Conservation (phyloP, 2,113 vertebrate species). For the Thamnaconus septentrionalis region DNA sequence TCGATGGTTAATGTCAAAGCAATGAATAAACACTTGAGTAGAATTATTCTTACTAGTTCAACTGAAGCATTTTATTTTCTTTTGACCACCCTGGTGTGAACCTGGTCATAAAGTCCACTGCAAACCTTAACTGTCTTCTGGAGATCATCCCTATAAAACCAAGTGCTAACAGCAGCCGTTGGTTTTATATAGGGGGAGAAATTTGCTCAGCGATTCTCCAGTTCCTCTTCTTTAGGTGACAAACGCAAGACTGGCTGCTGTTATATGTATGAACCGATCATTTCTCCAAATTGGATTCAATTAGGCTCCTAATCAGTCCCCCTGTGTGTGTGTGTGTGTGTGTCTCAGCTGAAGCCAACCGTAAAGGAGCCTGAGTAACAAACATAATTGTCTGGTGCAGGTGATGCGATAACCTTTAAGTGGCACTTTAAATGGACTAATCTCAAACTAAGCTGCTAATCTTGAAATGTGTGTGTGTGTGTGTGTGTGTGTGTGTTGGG, state of each 20-base stretch:
- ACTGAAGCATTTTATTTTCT: no score
- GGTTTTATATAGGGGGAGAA: no score
- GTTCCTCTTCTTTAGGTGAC: background rate
- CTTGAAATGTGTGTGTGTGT: conserved; percentile 21
- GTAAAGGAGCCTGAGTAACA: conserved; percentile 8
- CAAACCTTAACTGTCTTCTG: background rate
- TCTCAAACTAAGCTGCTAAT: conserved; percentile 44
- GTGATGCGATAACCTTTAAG: conserved; percentile 55
- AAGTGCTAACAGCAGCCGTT: background rate
- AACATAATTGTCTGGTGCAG: conserved; percentile 11
- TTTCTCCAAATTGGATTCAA: conserved; percentile 35
- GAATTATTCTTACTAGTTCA: no score
- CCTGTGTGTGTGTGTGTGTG: conserved; percentile 10
- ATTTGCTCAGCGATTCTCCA: no score
- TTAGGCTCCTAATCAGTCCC: conserved; percentile 29
- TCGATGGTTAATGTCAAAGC: no score
- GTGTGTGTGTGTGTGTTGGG: background rate
- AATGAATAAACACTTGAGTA: no score
- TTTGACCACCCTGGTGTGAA: no score
- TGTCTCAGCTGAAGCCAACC: conserved; percentile 3
- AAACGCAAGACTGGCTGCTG: conserved; percentile 1
- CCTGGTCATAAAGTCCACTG: no score
- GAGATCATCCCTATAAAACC: conserved; percentile 16
- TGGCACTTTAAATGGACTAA: conserved; percentile 42
- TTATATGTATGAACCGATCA: conserved; percentile 6